These are phyloP conservation scores for Micropoecilia bifurca DNA, from an alignment of 2,797 vertebrate genomes.

Conservation along the genomic window DNA sequence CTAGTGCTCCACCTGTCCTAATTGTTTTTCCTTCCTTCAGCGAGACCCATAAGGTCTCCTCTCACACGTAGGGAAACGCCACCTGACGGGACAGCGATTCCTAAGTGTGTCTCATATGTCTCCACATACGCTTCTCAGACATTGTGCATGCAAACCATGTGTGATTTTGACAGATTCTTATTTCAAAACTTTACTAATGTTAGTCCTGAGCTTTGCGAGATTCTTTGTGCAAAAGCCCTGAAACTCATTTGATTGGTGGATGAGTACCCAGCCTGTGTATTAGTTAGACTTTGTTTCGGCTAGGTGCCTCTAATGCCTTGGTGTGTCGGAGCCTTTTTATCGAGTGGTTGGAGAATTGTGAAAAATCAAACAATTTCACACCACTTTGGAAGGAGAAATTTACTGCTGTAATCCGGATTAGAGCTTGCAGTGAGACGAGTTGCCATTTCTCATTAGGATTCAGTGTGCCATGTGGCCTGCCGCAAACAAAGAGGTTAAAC, in stretches of 20 bases:
- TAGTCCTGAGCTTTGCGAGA: background rate
- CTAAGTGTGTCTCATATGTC: background rate
- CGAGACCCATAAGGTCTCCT: background rate
- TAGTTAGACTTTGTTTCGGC: conserved; percentile 25
- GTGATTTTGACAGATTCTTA: background rate
- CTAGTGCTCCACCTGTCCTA: background rate
- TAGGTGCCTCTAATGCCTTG: conserved; percentile 27
- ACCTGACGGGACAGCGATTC: background rate
- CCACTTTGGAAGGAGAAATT: conserved; percentile 51
- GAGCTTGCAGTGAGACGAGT: conserved; percentile 35
- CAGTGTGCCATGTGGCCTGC: conserved; percentile 18
- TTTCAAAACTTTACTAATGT: background rate
- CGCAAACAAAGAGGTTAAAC: conserved; percentile 27
- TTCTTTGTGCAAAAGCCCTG: background rate
- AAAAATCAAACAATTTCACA: conserved; percentile 56
- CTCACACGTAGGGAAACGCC: background rate
- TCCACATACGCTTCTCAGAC: background rate
- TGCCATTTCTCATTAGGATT: conserved; percentile 45
- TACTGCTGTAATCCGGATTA: conserved; percentile 66
- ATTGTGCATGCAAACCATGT: background rate
- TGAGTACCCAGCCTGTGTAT: conserved; percentile 9
- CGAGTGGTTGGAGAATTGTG: conserved; percentile 49
- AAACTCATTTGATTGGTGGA: background rate
- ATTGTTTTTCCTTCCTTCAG: background rate
- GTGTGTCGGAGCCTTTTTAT: conserved; percentile 44